Evolutionary conservation across 2,113 vertebrate genomes (phyloP), one percentile per base, ranked within the genome.

Genomic region (Panthera tigris): DNA sequence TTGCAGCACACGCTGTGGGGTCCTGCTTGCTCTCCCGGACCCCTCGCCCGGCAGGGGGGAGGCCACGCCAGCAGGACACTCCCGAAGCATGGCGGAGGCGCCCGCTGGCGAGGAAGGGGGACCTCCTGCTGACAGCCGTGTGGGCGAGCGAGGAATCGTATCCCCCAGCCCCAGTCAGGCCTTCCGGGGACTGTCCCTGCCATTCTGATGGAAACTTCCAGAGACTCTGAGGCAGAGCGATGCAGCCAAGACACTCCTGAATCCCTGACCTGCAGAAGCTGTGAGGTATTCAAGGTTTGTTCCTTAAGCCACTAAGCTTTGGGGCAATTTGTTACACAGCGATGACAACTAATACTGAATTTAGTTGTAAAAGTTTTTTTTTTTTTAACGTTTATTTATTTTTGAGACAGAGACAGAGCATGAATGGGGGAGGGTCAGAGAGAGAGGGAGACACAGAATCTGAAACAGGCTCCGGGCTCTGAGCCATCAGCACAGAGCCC

Each of bases 1-100:
- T 11, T 1, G 7, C 1, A 0, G 7, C 14, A n/a, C 66, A 14
- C 50, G 3, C 50, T 0, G 15, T 0, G 55, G 36, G 55, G 57
- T 4, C 23, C 71, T 3, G 25, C 79, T 7, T 5, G n/a, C 23
- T 36, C 39, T 33, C 78, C n/a, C 0, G 2, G 23, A 13, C 9
- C 39, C 80, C 66, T 81, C 18, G 0, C 23, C 36, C 9, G 57
- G 8, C 3, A 6, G 7, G n/a, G 25, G 23, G 61, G 41, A 0
- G 45, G 45, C 23, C 55, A 12, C 0, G 33, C 23, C 7, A 8
- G 69, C 55, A 41, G 50, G 57, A 33, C 4, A 13, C 16, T 23
- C 1, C 8, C 36, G 73, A 7, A 7, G 66, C 5, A 1, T 41
- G 1, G 36, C 0, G 27, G 73, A 29, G 52, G 33, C 0, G 9